A percentile compares a stretch with the other conserved stretches of the same genome.
Conservation (phyloP, 2,113 vertebrate species). For the Pteruthius melanotis region DNA sequence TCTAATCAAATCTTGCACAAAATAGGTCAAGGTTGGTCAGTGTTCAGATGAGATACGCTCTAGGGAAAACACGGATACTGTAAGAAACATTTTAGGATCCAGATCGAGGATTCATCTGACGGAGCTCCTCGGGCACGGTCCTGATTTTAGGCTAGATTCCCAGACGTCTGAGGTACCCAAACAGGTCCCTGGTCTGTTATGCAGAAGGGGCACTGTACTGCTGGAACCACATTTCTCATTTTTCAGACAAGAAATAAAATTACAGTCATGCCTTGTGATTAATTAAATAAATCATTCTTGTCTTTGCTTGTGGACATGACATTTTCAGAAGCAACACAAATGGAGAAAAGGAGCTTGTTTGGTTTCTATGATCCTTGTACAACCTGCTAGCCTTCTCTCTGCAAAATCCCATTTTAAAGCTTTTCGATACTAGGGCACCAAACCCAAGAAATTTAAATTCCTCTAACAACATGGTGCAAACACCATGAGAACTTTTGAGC, state of each 20-base stretch:
- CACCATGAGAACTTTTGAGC: background rate
- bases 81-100: background rate
- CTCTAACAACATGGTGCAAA: background rate
- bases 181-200: background rate
- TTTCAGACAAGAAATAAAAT: slow-evolving; percentile 47
- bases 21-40: slow-evolving; percentile 38
- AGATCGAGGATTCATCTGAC: background rate
- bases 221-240: background rate
- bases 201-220: background rate
- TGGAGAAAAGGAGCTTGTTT: slow-evolving; percentile 9
- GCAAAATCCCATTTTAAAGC: background rate
- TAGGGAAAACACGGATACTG: background rate
- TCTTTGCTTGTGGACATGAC: slow-evolving; percentile 16
- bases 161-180: background rate
- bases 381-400: background rate
- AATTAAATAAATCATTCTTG: slow-evolving; percentile 29
- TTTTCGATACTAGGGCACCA: background rate
- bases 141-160: background rate
- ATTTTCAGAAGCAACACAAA: background rate
- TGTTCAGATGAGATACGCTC: background rate
- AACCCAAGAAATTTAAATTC: background rate
- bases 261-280: slow-evolving; percentile 21
- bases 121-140: background rate
- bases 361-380: background rate
- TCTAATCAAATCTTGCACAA: slow-evolving; percentile 43